Percentiles rank a stretch among this genome's conserved stretches.
Evolutionary conservation across 2,113 vertebrate species (phyloP).

Genomic region (Eptatretus burgeri): DNA sequence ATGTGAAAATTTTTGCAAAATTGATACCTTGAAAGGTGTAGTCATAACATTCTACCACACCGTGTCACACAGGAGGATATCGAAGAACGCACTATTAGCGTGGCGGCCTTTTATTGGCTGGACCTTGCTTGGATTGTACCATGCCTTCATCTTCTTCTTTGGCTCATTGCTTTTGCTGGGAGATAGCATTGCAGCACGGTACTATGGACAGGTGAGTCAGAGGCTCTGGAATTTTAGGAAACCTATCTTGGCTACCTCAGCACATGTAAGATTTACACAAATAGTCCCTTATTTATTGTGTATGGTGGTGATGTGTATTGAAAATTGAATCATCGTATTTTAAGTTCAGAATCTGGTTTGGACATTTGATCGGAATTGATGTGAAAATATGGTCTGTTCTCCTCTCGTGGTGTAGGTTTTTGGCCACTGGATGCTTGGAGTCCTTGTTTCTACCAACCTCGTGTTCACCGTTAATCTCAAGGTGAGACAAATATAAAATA

Average conservation of each 20-base stretch:
- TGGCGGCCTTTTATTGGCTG: conserved; percentile 80
- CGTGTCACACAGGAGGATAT: conserved; percentile 47
- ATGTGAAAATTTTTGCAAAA: background rate
- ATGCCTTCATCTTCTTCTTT: conserved; percentile 86
- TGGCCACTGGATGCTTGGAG: conserved; percentile 3
- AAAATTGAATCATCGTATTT: no score
- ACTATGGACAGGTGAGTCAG: conserved; percentile 58
- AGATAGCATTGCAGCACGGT: conserved; percentile 56
- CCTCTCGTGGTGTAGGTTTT: background rate
- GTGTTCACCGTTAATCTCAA: conserved; percentile 6
- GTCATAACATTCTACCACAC: no score
- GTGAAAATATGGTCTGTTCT: no score
- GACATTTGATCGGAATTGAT: no score
- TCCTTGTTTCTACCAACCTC: background rate
- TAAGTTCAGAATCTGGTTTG: no score
- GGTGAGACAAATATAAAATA: background rate
- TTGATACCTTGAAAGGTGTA: background rate
- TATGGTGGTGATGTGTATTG: no score
- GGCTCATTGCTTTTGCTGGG: conserved; percentile 77
- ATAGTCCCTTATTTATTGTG: no score
- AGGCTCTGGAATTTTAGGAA: background rate
- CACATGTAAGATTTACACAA: no score
- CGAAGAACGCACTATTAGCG: conserved; percentile 57
- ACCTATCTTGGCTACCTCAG: no score
- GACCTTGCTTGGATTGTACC: conserved; percentile 69